Evolutionary conservation across 2,888 invertebrate genomes (phyloP).

Genomic region (Digitonthophagus gazella): DNA sequence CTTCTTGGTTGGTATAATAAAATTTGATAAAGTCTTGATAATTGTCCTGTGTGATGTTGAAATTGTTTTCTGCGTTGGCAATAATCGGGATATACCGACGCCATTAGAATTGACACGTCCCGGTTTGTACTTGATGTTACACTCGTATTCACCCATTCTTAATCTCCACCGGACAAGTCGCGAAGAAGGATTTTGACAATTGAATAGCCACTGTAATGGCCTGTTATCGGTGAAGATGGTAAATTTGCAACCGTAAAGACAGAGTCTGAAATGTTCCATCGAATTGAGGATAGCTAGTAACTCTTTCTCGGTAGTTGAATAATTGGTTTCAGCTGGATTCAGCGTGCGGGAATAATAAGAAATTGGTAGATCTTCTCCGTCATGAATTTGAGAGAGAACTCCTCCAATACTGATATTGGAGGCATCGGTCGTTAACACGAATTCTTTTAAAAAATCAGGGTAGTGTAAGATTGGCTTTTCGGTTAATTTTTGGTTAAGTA

Average conservation of each 20-base stretch:
- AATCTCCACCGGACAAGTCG: neutral
- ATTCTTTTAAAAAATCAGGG: neutral
- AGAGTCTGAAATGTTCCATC: neutral
- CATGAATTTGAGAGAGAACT: slow-evolving; percentile 30
- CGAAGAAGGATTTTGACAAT: neutral
- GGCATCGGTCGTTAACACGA: slow-evolving; percentile 33
- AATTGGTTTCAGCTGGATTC: neutral
- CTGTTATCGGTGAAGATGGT: neutral
- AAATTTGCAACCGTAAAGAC: neutral
- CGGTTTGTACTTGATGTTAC: slow-evolving; percentile 1
- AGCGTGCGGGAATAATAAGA: slow-evolving; percentile 34
- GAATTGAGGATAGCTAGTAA: neutral
- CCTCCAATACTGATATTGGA: slow-evolving; percentile 31
- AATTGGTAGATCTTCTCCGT: slow-evolving; percentile 30
- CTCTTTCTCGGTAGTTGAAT: slow-evolving; percentile 3
- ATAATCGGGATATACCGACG: neutral
- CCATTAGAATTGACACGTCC: neutral
- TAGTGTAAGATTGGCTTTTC: neutral
- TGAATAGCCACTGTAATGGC: neutral
- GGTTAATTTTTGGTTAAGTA: neutral
- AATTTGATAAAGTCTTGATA: no score
- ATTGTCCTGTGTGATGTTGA: no score
- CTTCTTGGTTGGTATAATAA: no score
- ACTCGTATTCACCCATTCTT: neutral
- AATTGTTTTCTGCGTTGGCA: no score